Evolutionary conservation across 1,140 invertebrate genomes (phyloP).

Genomic region (Zaprionus ghesquierei): DNA sequence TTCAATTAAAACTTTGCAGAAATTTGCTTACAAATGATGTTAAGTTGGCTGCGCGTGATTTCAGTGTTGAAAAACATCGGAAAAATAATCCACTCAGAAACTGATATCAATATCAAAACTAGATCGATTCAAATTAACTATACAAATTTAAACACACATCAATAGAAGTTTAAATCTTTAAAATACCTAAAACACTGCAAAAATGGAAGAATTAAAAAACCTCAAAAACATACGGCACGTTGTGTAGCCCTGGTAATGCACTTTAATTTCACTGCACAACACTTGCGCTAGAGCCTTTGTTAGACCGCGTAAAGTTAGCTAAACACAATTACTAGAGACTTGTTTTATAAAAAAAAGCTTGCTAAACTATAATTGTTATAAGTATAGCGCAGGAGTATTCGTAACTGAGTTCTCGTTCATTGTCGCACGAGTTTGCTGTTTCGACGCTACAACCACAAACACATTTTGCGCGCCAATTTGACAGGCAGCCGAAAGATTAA

Average conservation of each 20-base stretch:
- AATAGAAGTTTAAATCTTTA: background rate
- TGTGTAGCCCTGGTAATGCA: conserved; percentile 17
- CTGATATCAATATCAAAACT: conserved; percentile 12
- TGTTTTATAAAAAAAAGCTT: conserved; percentile 29
- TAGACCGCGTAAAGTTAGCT: conserved; percentile 63
- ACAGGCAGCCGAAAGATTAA: background rate
- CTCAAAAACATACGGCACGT: background rate
- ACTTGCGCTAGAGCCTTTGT: conserved; percentile 59
- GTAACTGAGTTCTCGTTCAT: conserved; percentile 17
- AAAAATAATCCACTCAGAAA: conserved; percentile 32
- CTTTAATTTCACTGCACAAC: conserved; percentile 27
- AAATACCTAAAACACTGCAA: background rate
- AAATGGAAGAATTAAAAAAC: background rate
- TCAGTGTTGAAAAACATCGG: conserved; percentile 44
- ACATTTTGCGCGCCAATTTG: conserved; percentile 66
- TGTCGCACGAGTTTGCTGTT: conserved; percentile 23
- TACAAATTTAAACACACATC: background rate
- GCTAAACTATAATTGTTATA: background rate
- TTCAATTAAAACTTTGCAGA: conserved; percentile 47
- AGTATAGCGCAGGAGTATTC: background rate
- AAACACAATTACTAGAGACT: conserved; percentile 14
- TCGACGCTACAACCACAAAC: conserved; percentile 31
- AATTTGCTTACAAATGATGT: conserved; percentile 80
- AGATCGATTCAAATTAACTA: conserved; percentile 1
- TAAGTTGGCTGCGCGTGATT: conserved; percentile 64